phyloP scores from a whole-genome alignment of 2,888 invertebrate genomes.

The Tipula helvola region DNA sequence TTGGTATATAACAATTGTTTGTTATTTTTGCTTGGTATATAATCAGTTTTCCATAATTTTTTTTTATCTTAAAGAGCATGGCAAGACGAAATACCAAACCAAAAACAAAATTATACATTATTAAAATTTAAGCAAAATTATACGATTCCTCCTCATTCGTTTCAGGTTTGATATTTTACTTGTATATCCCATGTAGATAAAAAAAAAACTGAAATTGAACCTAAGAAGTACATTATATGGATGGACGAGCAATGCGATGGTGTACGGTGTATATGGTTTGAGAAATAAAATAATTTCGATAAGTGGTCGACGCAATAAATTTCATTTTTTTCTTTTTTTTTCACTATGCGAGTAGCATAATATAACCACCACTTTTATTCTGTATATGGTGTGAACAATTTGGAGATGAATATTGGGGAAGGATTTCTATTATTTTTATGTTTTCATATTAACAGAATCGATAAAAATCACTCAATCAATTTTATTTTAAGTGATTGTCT shows the following conservation, averaged over 20 bases:
- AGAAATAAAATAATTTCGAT: conserved; percentile 12
- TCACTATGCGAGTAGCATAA: background rate
- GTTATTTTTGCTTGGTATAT: background rate
- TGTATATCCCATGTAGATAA: background rate
- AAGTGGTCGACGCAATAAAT: conserved; percentile 14
- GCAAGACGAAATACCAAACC: background rate
- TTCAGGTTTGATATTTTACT: background rate
- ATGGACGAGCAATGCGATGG: background rate
- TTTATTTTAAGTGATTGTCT: conserved; percentile 7
- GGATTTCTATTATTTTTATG: background rate
- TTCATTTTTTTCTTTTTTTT: no score
- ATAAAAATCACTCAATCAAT: background rate
- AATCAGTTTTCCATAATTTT: background rate
- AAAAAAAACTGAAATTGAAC: background rate
- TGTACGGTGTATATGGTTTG: background rate
- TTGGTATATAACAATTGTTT: background rate
- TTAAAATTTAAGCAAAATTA: background rate
- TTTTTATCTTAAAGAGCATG: background rate
- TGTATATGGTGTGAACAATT: background rate
- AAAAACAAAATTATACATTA: background rate
- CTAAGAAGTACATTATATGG: background rate
- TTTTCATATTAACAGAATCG: background rate
- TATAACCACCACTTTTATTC: background rate
- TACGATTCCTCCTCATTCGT: conserved; percentile 4
- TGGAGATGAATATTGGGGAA: background rate